Base-by-base conservation (phyloP, 2,797 vertebrate genomes). In the Florisuga fusca region DNA sequence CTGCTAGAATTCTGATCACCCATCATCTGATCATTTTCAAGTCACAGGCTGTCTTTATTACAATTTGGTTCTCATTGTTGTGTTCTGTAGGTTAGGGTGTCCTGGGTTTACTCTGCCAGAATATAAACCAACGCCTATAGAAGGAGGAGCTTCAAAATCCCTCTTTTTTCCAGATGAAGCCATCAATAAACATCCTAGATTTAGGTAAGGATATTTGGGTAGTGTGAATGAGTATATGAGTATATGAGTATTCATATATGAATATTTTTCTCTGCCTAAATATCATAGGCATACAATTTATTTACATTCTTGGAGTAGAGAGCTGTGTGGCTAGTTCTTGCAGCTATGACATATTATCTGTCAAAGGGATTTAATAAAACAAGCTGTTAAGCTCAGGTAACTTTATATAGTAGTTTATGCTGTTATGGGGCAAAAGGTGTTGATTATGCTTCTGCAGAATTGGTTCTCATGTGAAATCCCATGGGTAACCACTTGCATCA, bases 141-240 rank as follows among this genome's bases (percentile, higher is more conserved):
- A 99, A 96, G 98, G 96, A 93, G 99, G 99, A 87, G 99, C 98
- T 81, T 99, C 99, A 29, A 99, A 99, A 96, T 99, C 99, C 3
- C 98, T 99, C 72, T 99, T 99, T 97, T 99, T 99, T 95, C 99
- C 99, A 13, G 99, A 99, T 80, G 98, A 99, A 98, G 99, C 99
- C 66, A 99, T 99, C 96, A 99, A 99, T 97, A 98, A 97, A 81
- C 99, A 99, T 95, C 99, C 99, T 9, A 98, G 99, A 93, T 99
- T 99, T 97, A 98, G 99, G 99, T 99, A 95, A 97, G 97, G 91
- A 11, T 46, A 51, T 38, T 53, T 78, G 11, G 18, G 6, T 33
- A 38, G 20, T 31, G 4, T 29, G 54, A 86, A 36, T 51, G 62
- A 68, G 23, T 36, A 36, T 36, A 36, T 36, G 36, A 36, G n/a